phyloP scores from a whole-genome alignment of 2,888 invertebrate genomes.

The Raillietiella orientalis region DNA sequence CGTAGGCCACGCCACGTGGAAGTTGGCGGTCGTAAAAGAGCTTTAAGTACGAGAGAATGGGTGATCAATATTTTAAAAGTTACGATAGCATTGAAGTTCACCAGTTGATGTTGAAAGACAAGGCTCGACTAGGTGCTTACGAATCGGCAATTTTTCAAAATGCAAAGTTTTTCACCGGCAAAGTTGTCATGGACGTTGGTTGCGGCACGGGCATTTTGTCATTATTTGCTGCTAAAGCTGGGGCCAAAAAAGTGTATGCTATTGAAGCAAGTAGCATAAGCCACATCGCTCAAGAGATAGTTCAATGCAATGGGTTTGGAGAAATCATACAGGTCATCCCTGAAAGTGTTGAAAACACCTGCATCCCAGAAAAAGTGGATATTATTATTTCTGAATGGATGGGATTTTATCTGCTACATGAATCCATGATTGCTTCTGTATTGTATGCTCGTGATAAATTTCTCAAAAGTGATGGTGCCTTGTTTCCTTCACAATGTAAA shows the following conservation, averaged over 20 bases:
- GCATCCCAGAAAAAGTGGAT: conserved; percentile 7
- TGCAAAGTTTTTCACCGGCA: conserved; percentile 6
- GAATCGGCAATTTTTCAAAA: conserved; percentile 7
- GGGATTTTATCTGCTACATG: conserved; percentile 7
- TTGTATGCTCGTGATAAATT: conserved; percentile 7
- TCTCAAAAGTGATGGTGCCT: conserved; percentile 19
- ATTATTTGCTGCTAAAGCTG: conserved; percentile 7
- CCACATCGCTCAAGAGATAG: conserved; percentile 6
- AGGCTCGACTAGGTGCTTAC: conserved; percentile 7
- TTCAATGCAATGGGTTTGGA: conserved; percentile 6
- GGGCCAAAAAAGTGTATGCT: conserved; percentile 8
- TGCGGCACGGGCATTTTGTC: conserved; percentile 7
- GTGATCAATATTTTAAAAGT: conserved; percentile 6
- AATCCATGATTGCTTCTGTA: conserved; percentile 8
- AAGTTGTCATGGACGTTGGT: conserved; percentile 7
- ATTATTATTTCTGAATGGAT: conserved; percentile 8
- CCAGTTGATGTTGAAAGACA: conserved; percentile 7
- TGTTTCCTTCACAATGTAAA: conserved; percentile 40
- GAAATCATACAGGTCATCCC: conserved; percentile 6
- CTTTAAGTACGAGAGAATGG: no score
- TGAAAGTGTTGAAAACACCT: conserved; percentile 7
- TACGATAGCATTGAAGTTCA: conserved; percentile 7
- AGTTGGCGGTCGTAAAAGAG: no score
- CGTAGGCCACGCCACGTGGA: no score
- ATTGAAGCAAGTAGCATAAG: conserved; percentile 7